Percentiles rank a stretch among this genome's conserved stretches.
phyloP scores from a whole-genome alignment of 2,113 vertebrate species.

The Lampris megalopsis region DNA sequence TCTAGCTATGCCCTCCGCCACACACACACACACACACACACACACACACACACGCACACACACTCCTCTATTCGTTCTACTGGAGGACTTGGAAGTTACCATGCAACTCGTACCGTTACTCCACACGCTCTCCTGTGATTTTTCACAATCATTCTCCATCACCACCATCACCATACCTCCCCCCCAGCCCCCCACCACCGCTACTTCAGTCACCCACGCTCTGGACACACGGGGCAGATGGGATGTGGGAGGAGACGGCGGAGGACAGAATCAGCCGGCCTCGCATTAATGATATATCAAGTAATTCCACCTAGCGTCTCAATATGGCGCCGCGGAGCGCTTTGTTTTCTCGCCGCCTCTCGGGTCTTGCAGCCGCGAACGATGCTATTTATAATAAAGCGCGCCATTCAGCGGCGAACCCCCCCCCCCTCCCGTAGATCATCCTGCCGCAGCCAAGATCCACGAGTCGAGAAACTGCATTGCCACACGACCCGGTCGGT shows the following conservation, averaged over 20 bases:
- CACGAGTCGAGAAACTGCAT: not conserved
- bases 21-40: not conserved
- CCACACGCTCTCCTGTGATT: conserved; percentile 72
- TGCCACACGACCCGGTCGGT: not conserved
- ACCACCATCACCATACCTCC: not conserved
- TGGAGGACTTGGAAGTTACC: conserved; percentile 41
- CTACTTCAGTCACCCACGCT: conserved; percentile 75
- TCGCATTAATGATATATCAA: conserved; percentile 71
- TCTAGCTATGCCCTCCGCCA: not conserved
- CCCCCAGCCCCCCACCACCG: conserved; percentile 24
- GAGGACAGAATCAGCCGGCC: conserved; percentile 61
- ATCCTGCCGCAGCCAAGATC: conserved; percentile 20
- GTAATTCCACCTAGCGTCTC: conserved; percentile 53
- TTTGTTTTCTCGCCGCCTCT: conserved; percentile 53
- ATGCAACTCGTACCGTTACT: conserved; percentile 68
- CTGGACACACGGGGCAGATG: conserved; percentile 80
- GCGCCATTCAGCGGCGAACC: not conserved
- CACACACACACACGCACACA: not conserved
- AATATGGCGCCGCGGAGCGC: conserved; percentile 55
- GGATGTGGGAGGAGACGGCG: conserved; percentile 78
- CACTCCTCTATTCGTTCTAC: conserved; percentile 31
- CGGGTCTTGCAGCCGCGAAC: conserved; percentile 54
- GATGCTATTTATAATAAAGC: conserved; percentile 64
- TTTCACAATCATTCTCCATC: conserved; percentile 68
- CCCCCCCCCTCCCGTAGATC: conserved; percentile 31